A percentile compares a stretch with the other conserved stretches of the same genome.
These are phyloP conservation scores for Hyalella azteca DNA, from an alignment of 2,888 invertebrate genomes.

Conservation along the genomic window DNA sequence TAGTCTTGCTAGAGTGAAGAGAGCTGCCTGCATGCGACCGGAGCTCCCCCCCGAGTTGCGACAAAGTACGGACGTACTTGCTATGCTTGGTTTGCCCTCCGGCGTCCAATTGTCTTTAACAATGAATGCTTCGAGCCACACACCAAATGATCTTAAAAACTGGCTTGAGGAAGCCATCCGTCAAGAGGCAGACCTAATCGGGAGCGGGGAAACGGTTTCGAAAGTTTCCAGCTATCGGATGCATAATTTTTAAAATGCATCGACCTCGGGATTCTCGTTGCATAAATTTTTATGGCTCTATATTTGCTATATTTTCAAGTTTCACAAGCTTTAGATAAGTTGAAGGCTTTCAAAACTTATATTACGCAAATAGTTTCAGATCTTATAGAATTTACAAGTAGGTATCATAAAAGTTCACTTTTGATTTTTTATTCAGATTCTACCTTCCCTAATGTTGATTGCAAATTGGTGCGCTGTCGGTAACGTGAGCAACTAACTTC, in stretches of 20 bases:
- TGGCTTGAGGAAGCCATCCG: background rate
- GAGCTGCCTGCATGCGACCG: background rate
- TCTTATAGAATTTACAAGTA: background rate
- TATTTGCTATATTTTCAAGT: background rate
- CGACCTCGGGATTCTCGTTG: background rate
- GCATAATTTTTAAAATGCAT: background rate
- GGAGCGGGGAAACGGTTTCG: background rate
- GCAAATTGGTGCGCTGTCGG: no score
- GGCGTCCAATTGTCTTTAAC: conserved; percentile 11
- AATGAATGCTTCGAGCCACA: conserved; percentile 2
- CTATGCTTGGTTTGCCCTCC: background rate
- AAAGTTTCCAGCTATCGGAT: background rate
- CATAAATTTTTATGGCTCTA: background rate
- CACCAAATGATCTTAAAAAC: background rate
- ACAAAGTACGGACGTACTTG: background rate
- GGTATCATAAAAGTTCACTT: no score
- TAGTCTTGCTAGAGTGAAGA: background rate
- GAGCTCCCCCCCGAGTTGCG: background rate
- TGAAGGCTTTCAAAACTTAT: background rate
- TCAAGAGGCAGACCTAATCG: conserved; percentile 2
- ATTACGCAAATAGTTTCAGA: background rate
- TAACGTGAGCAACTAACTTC: no score
- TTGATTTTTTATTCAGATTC: no score
- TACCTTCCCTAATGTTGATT: no score
- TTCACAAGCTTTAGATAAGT: background rate